Conservation (phyloP, 2,113 vertebrate genomes). For the Tachycineta bicolor region DNA sequence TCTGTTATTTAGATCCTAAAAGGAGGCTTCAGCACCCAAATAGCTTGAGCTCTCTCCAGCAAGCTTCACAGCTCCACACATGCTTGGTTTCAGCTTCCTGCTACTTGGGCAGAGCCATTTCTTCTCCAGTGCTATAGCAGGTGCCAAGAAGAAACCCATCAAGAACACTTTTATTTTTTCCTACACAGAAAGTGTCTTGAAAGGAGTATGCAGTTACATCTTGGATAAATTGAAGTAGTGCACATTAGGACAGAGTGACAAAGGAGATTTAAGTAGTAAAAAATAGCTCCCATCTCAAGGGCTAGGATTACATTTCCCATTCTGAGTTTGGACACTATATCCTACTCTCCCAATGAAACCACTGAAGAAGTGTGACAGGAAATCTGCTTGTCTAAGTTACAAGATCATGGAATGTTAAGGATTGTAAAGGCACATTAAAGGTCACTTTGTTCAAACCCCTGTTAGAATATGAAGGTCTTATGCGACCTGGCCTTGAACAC, state of each 20-base stretch:
- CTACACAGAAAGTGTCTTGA: not conserved
- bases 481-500: not conserved
- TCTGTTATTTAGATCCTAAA: not conserved
- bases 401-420: not conserved
- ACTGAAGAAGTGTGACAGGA: not conserved
- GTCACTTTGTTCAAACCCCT: not conserved
- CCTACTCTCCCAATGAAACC: not conserved
- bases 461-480: not conserved
- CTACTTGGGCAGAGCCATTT: not conserved
- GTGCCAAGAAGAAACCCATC: not conserved
- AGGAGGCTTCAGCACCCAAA: not conserved
- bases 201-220: not conserved
- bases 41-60: not conserved
- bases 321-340: not conserved
- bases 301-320: not conserved
- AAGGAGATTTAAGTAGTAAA: not conserved
- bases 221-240: not conserved
- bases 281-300: not conserved
- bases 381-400: not conserved
- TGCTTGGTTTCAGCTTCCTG: not conserved
- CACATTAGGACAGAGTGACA: not conserved
- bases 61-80: not conserved
- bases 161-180: not conserved
- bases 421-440: not conserved
- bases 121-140: not conserved